Evolutionary conservation across 2,797 vertebrate genomes (phyloP), one percentile per base, ranked within the genome.

Genomic region (Gorsachius magnificus): DNA sequence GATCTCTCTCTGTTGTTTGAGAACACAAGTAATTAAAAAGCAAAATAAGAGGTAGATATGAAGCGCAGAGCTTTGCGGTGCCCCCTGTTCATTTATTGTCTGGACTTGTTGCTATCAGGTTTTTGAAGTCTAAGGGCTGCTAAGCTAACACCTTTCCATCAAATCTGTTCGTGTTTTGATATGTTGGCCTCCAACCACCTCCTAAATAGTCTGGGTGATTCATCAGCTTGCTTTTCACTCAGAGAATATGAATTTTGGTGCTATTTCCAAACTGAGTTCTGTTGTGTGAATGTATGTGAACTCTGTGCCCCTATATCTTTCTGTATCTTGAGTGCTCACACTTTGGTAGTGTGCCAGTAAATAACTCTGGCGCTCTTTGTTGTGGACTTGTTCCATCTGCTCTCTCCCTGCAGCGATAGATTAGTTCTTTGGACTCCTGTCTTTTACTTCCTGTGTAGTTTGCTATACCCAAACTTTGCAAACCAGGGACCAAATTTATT

Each of bases 71-170:
- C 82, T 93, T 60, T 80, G 54, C 6, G 0, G 41, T 83, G 79
- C 33, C 53, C 82, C 46, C 48, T n/a, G n/a, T 86, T 95, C 68
- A 4, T 74, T 88, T 68, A 25, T 83, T 95, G 87, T 87, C 68
- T 95, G 82, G 48, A 50, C 72, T 13, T 78, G 78, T 81, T 94
- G 72, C 53, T 75, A 1, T 81, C 60, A 28, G 57, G 25, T 75
- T 77, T 89, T 64, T 88, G 69, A 93, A 91, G 82, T 85, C 76
- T 54, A 11, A 33, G 76, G 60, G 82, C 93, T 85, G 85, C 84
- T 60, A n/a, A 94, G 61, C 65, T 92, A 54, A 86, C 72, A 54
- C 87, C 80, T 93, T 61, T 75, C 77, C 63, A 28, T 88, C 69
- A 75, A 14, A 65, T 86, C 89, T 75, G 43, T 63, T 93, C 25